A percentile compares a stretch with the other conserved stretches of the same genome.
Evolutionary conservation across 2,797 vertebrate species (phyloP).

Genomic region (Tragelaphus oryx): DNA sequence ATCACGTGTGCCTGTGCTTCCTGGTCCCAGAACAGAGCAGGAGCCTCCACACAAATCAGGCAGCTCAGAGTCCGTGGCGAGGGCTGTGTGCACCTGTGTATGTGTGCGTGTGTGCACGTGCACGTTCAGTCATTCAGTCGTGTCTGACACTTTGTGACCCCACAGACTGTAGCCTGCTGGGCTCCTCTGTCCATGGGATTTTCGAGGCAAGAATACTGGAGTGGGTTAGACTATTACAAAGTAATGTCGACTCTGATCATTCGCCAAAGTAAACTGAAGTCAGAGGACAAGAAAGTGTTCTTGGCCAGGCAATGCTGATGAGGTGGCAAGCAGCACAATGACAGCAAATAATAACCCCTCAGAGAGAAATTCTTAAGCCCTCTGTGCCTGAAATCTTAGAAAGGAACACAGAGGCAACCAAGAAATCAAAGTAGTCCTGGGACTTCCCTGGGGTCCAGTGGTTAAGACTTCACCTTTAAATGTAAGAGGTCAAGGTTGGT

Average conservation of each 20-base stretch:
- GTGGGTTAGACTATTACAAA: neutral
- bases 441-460: neutral
- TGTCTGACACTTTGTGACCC: neutral
- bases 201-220: neutral
- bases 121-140: neutral
- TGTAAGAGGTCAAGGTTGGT: neutral
- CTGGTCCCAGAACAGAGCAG: neutral
- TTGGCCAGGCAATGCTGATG: neutral
- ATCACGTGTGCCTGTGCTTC: neutral
- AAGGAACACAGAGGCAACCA: neutral
- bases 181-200: neutral
- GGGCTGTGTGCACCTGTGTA: fast-evolving
- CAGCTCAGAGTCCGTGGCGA: neutral
- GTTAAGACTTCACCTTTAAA: neutral
- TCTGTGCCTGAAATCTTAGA: neutral
- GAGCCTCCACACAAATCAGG: neutral
- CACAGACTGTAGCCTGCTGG: neutral
- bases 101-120: neutral
- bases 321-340: neutral
- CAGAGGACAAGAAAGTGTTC: neutral
- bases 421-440: neutral
- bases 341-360: no score
- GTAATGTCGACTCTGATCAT: neutral
- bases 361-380: neutral
- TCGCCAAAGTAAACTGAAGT: neutral